These are phyloP conservation scores for Nettapus auritus DNA, from an alignment of 2,113 vertebrate genomes.

Conservation along the genomic window DNA sequence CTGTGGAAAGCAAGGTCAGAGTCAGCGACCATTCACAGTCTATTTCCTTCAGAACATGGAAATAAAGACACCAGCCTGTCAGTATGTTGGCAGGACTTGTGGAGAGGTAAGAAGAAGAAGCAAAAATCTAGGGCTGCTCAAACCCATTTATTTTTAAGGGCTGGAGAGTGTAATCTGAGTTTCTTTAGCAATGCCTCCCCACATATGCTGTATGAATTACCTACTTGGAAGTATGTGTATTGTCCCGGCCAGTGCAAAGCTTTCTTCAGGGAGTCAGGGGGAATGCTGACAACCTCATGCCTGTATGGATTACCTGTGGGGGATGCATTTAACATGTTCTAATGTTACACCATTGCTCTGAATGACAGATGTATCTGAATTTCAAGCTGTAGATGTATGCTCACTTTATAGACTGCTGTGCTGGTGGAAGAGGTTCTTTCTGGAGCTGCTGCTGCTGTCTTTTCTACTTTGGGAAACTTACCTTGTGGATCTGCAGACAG, in stretches of 20 bases:
- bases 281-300: conserved; percentile 74
- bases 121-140: neutral
- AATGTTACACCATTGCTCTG: neutral
- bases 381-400: neutral
- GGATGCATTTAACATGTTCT: neutral
- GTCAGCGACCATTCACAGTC: neutral
- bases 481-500: neutral
- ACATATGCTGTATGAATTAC: neutral
- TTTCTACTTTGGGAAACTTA: neutral
- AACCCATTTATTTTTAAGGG: neutral
- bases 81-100: neutral
- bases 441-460: neutral
- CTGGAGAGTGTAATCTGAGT: neutral
- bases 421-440: neutral
- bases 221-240: conserved; percentile 75
- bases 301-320: conserved; percentile 79
- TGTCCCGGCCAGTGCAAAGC: conserved; percentile 74
- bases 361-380: neutral
- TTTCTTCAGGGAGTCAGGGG: conserved; percentile 65
- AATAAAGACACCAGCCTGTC: neutral
- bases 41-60: neutral
- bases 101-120: neutral
- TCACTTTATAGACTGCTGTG: neutral
- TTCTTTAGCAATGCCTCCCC: neutral
- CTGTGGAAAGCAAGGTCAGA: neutral